phyloP scores from a whole-genome alignment of 2,888 invertebrate genomes.

The Teinopalpus imperialis region DNA sequence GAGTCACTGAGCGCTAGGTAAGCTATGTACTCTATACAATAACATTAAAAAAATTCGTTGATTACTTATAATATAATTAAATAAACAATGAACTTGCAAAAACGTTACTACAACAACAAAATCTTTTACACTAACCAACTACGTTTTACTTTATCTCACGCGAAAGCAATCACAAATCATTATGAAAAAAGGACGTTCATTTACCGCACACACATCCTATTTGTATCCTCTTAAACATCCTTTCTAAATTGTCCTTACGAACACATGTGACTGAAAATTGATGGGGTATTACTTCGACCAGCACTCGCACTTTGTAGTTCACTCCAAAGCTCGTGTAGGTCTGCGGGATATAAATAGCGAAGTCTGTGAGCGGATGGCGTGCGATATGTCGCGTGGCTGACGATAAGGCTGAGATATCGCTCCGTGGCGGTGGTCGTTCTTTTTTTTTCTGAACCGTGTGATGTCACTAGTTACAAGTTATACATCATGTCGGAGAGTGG shows the following conservation, averaged over 20 bases:
- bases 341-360: slow-evolving; percentile 31
- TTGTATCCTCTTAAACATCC: slow-evolving; percentile 8
- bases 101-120: too few relatives aligned
- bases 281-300: slow-evolving; percentile 28
- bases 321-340: slow-evolving; percentile 30
- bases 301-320: slow-evolving; percentile 27
- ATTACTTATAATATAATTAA: too few relatives aligned
- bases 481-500: slow-evolving; percentile 9
- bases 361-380: slow-evolving; percentile 26
- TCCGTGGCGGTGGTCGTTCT: slow-evolving; percentile 21
- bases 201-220: slow-evolving; percentile 11
- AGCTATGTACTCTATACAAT: too few relatives aligned
- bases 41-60: too few relatives aligned
- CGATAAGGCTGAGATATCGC: slow-evolving; percentile 33
- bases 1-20: too few relatives aligned
- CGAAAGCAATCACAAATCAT: slow-evolving; percentile 14
- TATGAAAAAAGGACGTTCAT: slow-evolving; percentile 6
- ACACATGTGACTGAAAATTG: slow-evolving; percentile 27
- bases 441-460: slow-evolving; percentile 4
- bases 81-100: too few relatives aligned
- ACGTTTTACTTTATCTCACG: slow-evolving; percentile 3
- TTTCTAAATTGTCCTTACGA: slow-evolving; percentile 22
- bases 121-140: too few relatives aligned
- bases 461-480: slow-evolving; percentile 1
- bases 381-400: slow-evolving; percentile 33